Evolutionary conservation across 2,113 vertebrate genomes (phyloP).

Genomic region (Hylia prasina): DNA sequence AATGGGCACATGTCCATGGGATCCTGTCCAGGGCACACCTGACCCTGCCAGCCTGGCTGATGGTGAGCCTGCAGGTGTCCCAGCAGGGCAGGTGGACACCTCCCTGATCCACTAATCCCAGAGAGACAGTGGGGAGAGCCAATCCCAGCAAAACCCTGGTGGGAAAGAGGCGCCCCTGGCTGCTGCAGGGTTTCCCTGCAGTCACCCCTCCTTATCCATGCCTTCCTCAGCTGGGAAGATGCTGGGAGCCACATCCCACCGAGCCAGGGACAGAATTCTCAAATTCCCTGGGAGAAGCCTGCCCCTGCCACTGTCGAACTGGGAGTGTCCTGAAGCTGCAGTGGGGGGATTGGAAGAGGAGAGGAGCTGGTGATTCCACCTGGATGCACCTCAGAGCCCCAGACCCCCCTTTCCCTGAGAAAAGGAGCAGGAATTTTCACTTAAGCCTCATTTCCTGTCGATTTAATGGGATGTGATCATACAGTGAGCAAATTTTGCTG

Average conservation of each 20-base stretch:
- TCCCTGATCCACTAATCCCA: accelerated
- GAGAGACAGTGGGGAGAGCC: accelerated
- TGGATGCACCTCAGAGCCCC: not conserved
- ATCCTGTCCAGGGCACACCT: not conserved
- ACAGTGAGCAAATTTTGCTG: not conserved
- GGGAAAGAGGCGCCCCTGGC: not conserved
- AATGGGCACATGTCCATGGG: accelerated
- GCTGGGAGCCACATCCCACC: accelerated
- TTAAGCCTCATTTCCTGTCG: not conserved
- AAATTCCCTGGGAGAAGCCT: not conserved
- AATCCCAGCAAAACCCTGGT: accelerated
- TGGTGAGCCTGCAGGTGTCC: not conserved
- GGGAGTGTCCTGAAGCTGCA: not conserved
- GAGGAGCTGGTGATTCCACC: accelerated
- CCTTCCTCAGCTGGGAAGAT: not conserved
- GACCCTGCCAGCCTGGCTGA: not conserved
- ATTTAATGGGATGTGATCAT: not conserved
- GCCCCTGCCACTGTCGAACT: not conserved
- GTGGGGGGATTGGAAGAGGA: accelerated
- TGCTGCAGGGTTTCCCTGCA: not conserved
- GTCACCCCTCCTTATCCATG: accelerated
- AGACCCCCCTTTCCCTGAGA: not conserved
- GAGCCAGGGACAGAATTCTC: not conserved
- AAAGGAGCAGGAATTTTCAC: not conserved
- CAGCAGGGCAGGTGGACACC: accelerated